Evolutionary conservation across 2,888 invertebrate genomes (phyloP), one percentile per base, ranked within the genome.

Genomic region (Plagiodera versicolora): DNA sequence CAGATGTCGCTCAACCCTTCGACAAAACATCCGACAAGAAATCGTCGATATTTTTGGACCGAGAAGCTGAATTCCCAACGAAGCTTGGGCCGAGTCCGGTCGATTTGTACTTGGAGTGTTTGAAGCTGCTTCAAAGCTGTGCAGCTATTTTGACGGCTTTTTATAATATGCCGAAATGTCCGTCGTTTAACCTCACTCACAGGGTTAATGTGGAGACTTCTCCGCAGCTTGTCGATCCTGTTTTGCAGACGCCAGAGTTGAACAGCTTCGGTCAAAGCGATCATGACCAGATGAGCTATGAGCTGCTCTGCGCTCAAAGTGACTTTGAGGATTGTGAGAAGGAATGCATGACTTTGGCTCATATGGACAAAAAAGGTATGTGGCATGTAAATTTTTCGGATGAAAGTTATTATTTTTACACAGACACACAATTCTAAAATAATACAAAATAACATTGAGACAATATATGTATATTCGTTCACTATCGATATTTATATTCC

Each of bases 101-200:
- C 54, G 83, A 88, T 79, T 81, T 90, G 82, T 87, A 88, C 77
- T 81, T 89, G 74, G 91, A 94, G 75, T 94, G 94, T 0, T 81
- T 97, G 24, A 90, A 91, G 70, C 92, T 94, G 74, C 82, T 97
- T 28, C 88, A 93, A 75, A 91, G 89, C 70, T 95, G 95, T 77
- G 91, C 92, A 59, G 89, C 90, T 65, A 94, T 96, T 69, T 81
- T 97, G 56, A 89, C 92, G 2, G 91, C 92, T 80, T 95, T 96
- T 94, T 94, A 92, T 79, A 89, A 89, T 73, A 95, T 96, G 95
- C 95, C 95, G 0, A 93, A 94, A 71, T 95, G 95, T 77, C 96
- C 96, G 0, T 90, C 90, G 63, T 95, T 96, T 75, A 94, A 94
- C 78, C 89, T 95, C 11, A 93, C 94, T 0, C 92, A 94, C 74